These are phyloP conservation scores for Drosophila basisetae DNA, from an alignment of 2,888 invertebrate genomes.

Conservation along the genomic window DNA sequence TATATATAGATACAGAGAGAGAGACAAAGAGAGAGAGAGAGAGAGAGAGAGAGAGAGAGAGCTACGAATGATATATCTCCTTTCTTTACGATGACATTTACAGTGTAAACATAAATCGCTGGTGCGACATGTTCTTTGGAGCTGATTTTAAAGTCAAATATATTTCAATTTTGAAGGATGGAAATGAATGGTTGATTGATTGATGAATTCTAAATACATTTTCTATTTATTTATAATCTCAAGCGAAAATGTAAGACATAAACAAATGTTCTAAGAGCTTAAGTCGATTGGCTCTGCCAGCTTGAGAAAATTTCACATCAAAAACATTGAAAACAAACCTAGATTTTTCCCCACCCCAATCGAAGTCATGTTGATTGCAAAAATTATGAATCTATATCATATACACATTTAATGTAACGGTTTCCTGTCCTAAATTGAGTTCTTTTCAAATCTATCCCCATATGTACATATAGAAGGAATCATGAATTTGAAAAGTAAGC, in stretches of 20 bases:
- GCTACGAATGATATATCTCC: not conserved
- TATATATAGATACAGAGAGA: not conserved
- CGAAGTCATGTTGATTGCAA: not conserved
- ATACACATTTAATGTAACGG: not conserved
- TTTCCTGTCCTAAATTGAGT: not conserved
- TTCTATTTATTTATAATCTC: not conserved
- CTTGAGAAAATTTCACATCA: not conserved
- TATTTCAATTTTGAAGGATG: not conserved
- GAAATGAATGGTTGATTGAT: not conserved
- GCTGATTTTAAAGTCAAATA: not conserved
- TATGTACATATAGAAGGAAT: not conserved
- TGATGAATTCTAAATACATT: not conserved
- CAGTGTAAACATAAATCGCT: not conserved
- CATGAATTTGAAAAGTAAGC: not conserved
- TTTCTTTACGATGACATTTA: not conserved
- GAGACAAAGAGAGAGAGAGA: no score
- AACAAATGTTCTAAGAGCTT: not conserved
- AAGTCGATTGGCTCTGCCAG: not conserved
- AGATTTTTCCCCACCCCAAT: not conserved
- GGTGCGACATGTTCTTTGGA: not conserved
- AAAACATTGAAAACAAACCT: not conserved
- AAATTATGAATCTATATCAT: not conserved
- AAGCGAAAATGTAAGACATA: not conserved
- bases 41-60: not conserved
- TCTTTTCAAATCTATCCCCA: not conserved